Evolutionary conservation across 1,140 invertebrate genomes (phyloP).

Genomic region (Cotesia typhae): DNA sequence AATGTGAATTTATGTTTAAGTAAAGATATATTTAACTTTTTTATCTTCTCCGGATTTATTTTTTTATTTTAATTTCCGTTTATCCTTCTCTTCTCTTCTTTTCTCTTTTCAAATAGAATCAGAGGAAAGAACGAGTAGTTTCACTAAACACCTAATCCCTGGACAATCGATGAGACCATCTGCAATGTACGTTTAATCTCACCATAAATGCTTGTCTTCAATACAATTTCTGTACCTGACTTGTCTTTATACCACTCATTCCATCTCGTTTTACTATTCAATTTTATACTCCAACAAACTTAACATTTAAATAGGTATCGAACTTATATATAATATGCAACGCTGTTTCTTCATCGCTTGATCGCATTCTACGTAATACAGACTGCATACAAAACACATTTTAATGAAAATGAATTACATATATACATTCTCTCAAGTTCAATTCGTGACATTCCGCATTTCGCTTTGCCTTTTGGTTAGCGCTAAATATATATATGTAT

Average conservation of each 20-base stretch:
- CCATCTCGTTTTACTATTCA: conserved; percentile 22
- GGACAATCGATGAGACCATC: conserved; percentile 34
- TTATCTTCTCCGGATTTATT: conserved; percentile 10
- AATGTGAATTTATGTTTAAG: conserved; percentile 13
- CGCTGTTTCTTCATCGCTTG: conserved; percentile 14
- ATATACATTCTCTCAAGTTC: neutral
- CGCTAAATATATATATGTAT: neutral
- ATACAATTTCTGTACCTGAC: conserved; percentile 13
- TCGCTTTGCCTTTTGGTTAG: neutral
- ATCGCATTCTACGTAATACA: conserved; percentile 18
- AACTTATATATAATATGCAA: conserved; percentile 17
- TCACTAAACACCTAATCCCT: conserved; percentile 26
- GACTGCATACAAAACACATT: neutral
- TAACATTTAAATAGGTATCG: conserved; percentile 8
- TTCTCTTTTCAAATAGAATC: neutral
- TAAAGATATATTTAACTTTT: neutral
- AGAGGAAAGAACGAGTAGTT: neutral
- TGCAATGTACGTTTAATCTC: conserved; percentile 37
- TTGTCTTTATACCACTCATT: neutral
- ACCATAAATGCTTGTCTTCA: conserved; percentile 25
- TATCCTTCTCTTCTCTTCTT: neutral
- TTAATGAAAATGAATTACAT: neutral
- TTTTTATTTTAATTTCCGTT: no score
- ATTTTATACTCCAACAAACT: conserved; percentile 20
- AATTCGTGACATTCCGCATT: neutral